A percentile compares a stretch with the other conserved stretches of the same genome.
Conservation (phyloP, 2,888 invertebrate species). For the Cosmia pyralina region DNA sequence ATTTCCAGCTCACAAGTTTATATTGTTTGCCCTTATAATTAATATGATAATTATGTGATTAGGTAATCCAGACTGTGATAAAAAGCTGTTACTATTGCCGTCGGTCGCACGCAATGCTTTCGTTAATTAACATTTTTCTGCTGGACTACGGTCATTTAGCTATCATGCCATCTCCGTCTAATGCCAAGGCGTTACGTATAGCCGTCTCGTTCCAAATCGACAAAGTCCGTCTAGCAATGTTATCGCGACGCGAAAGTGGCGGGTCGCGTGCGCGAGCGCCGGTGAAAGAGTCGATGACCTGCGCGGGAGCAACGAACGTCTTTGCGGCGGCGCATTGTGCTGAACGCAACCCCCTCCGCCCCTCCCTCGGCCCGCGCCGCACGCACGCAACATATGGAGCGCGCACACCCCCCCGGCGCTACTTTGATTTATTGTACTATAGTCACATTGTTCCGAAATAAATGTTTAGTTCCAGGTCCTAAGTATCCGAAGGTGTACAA, state of each 20-base stretch:
- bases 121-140: conserved; percentile 70
- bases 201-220: conserved; percentile 72
- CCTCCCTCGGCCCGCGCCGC: conserved; percentile 47
- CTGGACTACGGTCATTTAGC: conserved; percentile 65
- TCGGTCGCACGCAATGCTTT: conserved; percentile 65
- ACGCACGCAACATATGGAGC: conserved; percentile 74
- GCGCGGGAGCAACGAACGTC: conserved; percentile 90
- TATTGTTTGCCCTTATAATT: conserved; percentile 37
- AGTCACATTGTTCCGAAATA: conserved; percentile 59
- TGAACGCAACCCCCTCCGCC: conserved; percentile 73
- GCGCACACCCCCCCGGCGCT: conserved; percentile 63
- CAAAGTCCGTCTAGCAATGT: conserved; percentile 75
- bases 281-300: conserved; percentile 89
- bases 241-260: conserved; percentile 86
- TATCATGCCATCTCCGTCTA: conserved; percentile 57
- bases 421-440: conserved; percentile 59
- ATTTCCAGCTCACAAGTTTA: conserved; percentile 8
- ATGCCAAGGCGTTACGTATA: conserved; percentile 40
- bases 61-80: conserved; percentile 49
- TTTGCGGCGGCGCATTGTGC: conserved; percentile 84
- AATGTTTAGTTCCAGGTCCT: conserved; percentile 36
- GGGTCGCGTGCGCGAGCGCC: conserved; percentile 83
- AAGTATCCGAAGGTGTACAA: conserved; percentile 21
- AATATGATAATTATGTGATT: conserved; percentile 42
- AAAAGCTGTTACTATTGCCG: conserved; percentile 52